phyloP scores from a whole-genome alignment of 37 sponge, comb jelly and placozoan species.

The Spongilla lacustris region DNA sequence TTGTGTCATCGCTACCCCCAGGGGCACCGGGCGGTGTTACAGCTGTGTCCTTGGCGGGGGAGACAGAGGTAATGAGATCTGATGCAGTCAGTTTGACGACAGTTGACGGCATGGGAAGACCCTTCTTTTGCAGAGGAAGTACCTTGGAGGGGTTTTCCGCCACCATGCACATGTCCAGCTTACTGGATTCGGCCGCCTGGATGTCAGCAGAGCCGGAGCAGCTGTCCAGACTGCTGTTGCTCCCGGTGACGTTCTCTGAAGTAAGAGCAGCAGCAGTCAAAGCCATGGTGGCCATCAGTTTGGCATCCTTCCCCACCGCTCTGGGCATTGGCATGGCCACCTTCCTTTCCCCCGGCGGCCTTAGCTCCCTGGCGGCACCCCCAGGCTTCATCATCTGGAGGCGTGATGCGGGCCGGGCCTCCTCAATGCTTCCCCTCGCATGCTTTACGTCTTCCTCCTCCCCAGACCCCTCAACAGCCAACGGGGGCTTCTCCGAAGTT shows the following conservation, averaged over 20 bases:
- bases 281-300: neutral
- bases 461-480: neutral
- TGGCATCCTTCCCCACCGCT: neutral
- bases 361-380: neutral
- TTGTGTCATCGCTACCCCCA: neutral
- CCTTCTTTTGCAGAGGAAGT: neutral
- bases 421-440: neutral
- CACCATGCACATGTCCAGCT: neutral
- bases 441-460: neutral
- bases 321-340: neutral
- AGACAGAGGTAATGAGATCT: neutral
- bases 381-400: neutral
- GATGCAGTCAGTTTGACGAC: neutral
- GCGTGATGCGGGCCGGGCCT: neutral
- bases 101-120: neutral
- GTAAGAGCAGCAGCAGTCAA: neutral
- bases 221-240: constrained; percentile 49
- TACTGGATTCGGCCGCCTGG: neutral
- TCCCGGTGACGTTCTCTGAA: neutral
- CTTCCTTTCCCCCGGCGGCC: too few relatives aligned
- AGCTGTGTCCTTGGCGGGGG: neutral
- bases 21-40: neutral
- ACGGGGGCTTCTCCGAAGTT: neutral
- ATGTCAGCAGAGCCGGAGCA: neutral
- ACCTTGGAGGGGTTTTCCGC: neutral